A percentile compares a stretch with the other conserved stretches of the same genome.
Evolutionary conservation across 2,113 vertebrate species (phyloP).

Genomic region (Cariama cristata): DNA sequence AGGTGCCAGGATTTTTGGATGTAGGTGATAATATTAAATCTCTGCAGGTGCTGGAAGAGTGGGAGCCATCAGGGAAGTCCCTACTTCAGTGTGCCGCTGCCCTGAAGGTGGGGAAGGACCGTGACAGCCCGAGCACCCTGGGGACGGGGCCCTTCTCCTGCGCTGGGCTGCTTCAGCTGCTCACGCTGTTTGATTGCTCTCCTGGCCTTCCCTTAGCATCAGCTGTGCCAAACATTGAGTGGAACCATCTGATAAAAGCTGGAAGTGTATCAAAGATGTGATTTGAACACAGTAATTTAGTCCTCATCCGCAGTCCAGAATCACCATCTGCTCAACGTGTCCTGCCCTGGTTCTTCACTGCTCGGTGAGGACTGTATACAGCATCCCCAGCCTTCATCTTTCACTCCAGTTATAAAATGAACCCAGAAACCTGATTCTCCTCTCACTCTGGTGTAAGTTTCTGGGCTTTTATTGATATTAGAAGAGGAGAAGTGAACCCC

Average conservation of each 20-base stretch:
- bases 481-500: not conserved
- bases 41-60: not conserved
- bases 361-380: not conserved
- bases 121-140: not conserved
- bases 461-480: not conserved
- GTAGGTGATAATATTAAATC: not conserved
- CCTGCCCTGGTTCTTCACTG: not conserved
- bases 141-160: not conserved
- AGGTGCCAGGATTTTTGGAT: rapidly evolving
- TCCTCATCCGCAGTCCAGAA: constrained; percentile 9
- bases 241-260: constrained; percentile 63
- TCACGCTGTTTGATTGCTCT: not conserved
- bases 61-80: not conserved
- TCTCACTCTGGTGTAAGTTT: not conserved
- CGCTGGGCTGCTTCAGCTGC: not conserved
- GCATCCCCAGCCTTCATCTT: not conserved
- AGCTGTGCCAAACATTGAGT: constrained; percentile 53
- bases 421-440: not conserved
- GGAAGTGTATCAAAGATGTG: constrained; percentile 45
- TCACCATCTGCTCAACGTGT: not conserved
- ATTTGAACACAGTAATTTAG: not conserved
- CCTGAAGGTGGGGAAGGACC: not conserved
- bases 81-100: rapidly evolving
- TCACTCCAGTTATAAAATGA: not conserved
- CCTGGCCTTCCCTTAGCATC: not conserved